phyloP scores from a whole-genome alignment of 2,888 invertebrate genomes.

The Dryadula phaetusa region DNA sequence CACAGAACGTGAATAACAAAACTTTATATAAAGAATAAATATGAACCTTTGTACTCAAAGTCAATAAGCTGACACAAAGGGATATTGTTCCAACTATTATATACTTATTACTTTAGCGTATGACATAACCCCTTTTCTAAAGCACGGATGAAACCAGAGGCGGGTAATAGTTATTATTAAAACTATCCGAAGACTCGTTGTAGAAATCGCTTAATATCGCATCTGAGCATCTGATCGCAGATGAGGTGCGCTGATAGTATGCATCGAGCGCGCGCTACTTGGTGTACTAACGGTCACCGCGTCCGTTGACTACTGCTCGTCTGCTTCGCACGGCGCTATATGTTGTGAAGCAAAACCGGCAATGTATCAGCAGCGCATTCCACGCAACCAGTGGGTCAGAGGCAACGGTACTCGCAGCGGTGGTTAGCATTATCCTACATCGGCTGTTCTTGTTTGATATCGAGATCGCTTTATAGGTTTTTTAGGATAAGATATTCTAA shows the following conservation, averaged over 20 bases:
- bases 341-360: neutral
- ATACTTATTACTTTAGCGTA: too few species aligned
- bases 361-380: constrained; percentile 49
- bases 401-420: constrained; percentile 70
- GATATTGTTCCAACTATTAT: too few species aligned
- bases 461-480: constrained; percentile 11
- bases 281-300: constrained; percentile 36
- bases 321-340: neutral
- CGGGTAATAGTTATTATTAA: neutral
- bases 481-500: constrained; percentile 4
- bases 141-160: neutral
- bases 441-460: constrained; percentile 29
- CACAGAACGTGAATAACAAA: neutral
- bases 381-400: constrained; percentile 59
- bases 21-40: too few species aligned
- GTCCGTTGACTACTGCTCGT: constrained; percentile 28
- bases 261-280: constrained; percentile 37
- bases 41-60: too few species aligned
- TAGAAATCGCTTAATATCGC: constrained; percentile 24
- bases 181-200: constrained; percentile 9
- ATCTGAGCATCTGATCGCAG: constrained; percentile 18
- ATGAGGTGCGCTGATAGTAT: constrained; percentile 28
- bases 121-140: too few species aligned
- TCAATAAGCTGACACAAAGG: too few species aligned
- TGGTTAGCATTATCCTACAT: constrained; percentile 38